Percentiles rank a stretch among this genome's conserved stretches.
These are phyloP conservation scores for Phrynocephalus versicolor DNA, from an alignment of 2,113 vertebrate genomes.

Conservation along the genomic window DNA sequence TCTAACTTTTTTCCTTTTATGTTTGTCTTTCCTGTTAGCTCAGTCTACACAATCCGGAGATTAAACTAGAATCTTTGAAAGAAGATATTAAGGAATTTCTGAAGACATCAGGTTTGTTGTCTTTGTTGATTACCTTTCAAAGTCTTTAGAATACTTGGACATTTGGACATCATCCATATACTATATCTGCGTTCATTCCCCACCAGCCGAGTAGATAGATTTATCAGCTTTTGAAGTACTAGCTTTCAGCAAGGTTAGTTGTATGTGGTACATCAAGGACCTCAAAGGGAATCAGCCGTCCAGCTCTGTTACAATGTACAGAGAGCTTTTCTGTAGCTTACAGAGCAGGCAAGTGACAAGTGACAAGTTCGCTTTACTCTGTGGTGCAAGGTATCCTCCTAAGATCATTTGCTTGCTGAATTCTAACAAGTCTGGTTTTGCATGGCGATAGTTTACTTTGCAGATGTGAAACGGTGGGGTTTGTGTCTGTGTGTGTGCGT, in stretches of 20 bases:
- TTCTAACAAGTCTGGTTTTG: too few relatives aligned
- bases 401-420: background rate
- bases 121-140: background rate
- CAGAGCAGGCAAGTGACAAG: background rate
- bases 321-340: background rate
- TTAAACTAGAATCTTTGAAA: conserved; percentile 90
- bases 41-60: conserved; percentile 90
- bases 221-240: background rate
- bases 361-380: background rate
- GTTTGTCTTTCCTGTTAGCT: conserved; percentile 72
- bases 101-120: conserved; percentile 85
- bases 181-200: background rate
- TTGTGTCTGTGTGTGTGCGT: too few relatives aligned
- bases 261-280: background rate
- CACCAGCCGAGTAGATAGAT: background rate
- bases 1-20: conserved; percentile 32
- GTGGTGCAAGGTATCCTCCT: background rate
- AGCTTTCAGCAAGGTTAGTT: background rate
- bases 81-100: conserved; percentile 92
- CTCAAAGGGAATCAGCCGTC: background rate
- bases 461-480: too few relatives aligned
- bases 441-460: too few relatives aligned
- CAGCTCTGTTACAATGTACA: background rate
- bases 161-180: background rate
- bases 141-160: background rate